Percentiles rank a stretch among this genome's conserved stretches.
Conservation (phyloP, 2,888 invertebrate genomes). For the Oxycera nigricornis region DNA sequence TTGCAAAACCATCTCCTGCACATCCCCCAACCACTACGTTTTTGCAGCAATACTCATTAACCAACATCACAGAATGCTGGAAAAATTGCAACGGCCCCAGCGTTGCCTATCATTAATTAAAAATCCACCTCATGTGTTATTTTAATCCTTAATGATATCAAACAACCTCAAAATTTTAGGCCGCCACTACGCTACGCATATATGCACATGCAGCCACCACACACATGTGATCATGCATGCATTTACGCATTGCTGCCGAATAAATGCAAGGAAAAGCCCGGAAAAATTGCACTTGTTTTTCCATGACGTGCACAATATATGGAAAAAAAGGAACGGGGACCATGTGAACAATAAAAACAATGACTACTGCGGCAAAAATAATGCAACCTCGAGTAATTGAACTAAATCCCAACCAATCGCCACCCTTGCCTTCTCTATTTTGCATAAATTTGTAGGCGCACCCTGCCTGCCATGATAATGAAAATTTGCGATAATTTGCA, state of each 20-base stretch:
- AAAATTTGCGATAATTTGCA: constrained; percentile 24
- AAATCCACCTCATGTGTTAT: constrained; percentile 33
- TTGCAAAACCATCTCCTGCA: neutral
- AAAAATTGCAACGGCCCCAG: constrained; percentile 9
- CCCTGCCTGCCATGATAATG: neutral
- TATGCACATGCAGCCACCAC: neutral
- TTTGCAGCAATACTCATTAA: neutral
- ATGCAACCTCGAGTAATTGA: constrained; percentile 12
- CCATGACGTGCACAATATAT: neutral
- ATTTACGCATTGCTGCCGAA: neutral
- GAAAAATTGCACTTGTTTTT: constrained; percentile 12
- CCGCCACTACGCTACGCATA: neutral
- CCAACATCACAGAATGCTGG: constrained; percentile 9
- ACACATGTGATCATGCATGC: neutral
- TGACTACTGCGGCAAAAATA: constrained; percentile 11
- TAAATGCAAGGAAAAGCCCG: constrained; percentile 3
- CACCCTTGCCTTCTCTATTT: neutral
- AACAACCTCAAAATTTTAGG: constrained; percentile 14
- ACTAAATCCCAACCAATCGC: constrained; percentile 1
- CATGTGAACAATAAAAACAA: neutral
- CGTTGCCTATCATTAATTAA: constrained; percentile 28
- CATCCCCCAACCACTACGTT: neutral
- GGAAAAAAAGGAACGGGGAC: neutral
- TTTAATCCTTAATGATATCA: constrained; percentile 40
- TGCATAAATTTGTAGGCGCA: neutral